phyloP scores from a whole-genome alignment of 2,797 vertebrate genomes.

The Pseudochirops corinnae region DNA sequence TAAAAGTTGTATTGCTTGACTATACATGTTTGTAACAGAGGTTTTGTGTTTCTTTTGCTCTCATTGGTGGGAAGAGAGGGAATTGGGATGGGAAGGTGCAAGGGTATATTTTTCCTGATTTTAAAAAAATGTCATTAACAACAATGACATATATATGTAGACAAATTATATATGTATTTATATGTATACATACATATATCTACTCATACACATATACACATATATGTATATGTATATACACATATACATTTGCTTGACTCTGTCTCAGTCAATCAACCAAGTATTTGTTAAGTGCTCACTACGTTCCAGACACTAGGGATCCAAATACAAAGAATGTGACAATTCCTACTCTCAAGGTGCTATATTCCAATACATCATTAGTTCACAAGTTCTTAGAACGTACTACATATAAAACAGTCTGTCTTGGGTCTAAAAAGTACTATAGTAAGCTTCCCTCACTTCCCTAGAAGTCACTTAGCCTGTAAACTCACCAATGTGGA shows the following conservation, averaged over 20 bases:
- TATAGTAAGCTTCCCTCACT: background rate
- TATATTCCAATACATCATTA: background rate
- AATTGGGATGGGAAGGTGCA: background rate
- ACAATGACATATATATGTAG: background rate
- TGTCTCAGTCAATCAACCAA: background rate
- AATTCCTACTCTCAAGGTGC: background rate
- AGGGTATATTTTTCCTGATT: background rate
- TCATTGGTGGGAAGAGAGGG: background rate
- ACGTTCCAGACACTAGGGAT: background rate
- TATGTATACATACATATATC: background rate
- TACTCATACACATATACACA: background rate
- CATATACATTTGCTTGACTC: background rate
- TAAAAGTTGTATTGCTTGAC: background rate
- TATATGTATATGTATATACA: background rate
- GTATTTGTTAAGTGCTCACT: background rate
- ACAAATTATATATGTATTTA: too few relatives aligned
- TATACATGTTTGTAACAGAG: background rate
- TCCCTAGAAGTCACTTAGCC: background rate
- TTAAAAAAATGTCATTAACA: background rate
- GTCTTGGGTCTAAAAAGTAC: background rate
- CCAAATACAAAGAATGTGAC: background rate
- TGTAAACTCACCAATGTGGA: background rate
- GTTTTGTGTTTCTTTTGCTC: background rate
- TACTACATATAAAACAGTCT: background rate
- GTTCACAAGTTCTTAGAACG: background rate